phyloP scores from a whole-genome alignment of 2,797 vertebrate genomes.

The Rhadinocentrus ornatus region DNA sequence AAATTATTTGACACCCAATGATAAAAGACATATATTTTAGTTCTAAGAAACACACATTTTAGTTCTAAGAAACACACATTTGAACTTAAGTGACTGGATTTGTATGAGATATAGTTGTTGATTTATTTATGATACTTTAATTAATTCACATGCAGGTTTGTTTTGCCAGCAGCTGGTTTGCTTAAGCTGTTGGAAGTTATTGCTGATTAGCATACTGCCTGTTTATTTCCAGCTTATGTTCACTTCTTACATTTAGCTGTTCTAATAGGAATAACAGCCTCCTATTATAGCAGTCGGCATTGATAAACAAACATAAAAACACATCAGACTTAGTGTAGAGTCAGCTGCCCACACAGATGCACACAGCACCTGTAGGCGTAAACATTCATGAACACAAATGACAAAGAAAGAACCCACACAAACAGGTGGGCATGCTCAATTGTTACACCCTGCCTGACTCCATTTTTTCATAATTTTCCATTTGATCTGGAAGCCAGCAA shows the following conservation, averaged over 20 bases:
- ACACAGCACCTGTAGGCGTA: not conserved
- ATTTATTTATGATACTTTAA: constrained; percentile 39
- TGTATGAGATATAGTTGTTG: constrained; percentile 28
- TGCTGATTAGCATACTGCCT: constrained; percentile 47
- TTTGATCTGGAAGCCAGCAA: constrained; percentile 6
- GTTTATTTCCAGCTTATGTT: constrained; percentile 58
- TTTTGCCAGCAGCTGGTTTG: constrained; percentile 46
- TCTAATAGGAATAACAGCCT: constrained; percentile 49
- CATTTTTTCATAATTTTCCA: constrained; percentile 1
- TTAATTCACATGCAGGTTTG: constrained; percentile 52
- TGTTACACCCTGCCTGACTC: not conserved
- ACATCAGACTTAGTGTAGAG: not conserved
- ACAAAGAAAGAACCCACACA: not conserved
- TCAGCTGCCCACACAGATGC: not conserved
- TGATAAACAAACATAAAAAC: constrained; percentile 24
- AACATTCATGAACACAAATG: not conserved
- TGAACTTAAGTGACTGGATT: not conserved
- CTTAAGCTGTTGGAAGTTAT: constrained; percentile 15
- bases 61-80: not conserved
- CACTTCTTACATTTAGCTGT: constrained; percentile 55
- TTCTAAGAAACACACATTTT: not conserved
- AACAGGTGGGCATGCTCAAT: not conserved
- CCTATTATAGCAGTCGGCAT: constrained; percentile 25
- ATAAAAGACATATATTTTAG: not conserved
- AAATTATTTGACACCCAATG: constrained; percentile 11